These are phyloP conservation scores for Aurelia sp. DNA, from an alignment of 30 jellyfish, hydroid and myxozoan genomes.

Conservation along the genomic window DNA sequence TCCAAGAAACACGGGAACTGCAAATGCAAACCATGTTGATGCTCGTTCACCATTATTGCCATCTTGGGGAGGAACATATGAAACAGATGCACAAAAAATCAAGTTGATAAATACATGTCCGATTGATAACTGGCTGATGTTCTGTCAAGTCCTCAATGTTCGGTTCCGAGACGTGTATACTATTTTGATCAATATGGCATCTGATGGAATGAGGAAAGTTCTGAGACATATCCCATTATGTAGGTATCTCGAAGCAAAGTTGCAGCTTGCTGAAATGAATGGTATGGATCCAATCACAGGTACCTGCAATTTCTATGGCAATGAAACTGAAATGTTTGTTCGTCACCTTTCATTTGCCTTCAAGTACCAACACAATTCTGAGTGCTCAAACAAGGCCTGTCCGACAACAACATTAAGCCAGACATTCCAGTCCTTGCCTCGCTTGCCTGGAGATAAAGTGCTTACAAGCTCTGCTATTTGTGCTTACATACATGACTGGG, in stretches of 20 bases:
- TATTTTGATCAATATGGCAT: conserved; percentile 19
- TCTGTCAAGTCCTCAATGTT: conserved; percentile 2
- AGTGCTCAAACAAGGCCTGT: conserved; percentile 8
- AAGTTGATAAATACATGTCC: conserved; percentile 2
- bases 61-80: conserved; percentile 24
- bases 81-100: conserved; percentile 11
- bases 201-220: conserved; percentile 1
- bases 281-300: conserved; percentile 27
- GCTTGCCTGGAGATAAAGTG: conserved; percentile 15
- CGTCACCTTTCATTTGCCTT: background rate
- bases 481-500: background rate
- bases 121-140: conserved; percentile 12
- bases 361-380: background rate
- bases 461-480: background rate
- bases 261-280: conserved; percentile 26
- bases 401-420: background rate
- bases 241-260: conserved; percentile 18
- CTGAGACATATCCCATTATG: conserved; percentile 14
- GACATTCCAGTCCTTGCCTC: conserved; percentile 10
- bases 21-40: background rate
- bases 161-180: conserved; percentile 8
- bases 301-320: conserved; percentile 9
- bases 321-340: background rate
- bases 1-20: no score
- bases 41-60: conserved; percentile 10